Evolutionary conservation across 2,888 invertebrate species (phyloP), one percentile per base, ranked within the genome.

Genomic region (Marronus borbonicus): DNA sequence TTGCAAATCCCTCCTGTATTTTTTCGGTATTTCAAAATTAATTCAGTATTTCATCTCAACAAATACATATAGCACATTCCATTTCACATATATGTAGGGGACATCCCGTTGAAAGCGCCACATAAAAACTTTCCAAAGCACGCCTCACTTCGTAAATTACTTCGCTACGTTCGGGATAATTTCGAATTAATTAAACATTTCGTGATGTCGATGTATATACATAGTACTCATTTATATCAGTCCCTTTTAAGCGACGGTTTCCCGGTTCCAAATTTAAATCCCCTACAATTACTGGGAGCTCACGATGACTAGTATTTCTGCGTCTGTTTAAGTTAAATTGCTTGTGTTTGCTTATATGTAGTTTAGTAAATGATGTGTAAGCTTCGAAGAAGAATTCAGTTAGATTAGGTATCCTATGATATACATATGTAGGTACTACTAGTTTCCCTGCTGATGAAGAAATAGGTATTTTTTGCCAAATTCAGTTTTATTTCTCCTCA

Each of bases 161-260:
- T 44, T 58, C 58, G 58, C 58, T 58, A 58, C 58, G 17, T 72
- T 72, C 58, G 39, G 39, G 58, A 72, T 72, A 60, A 72, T 72
- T 72, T 55, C 39, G 10, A 72, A 72, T 72, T 72, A 58, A 72
- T 72, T 72, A 72, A 68, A 72, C 72, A 58, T 72, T 60, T 58
- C 72, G 72, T 72, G 58, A 72, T 72, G 36, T 28, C 39, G 20
- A 72, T 58, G 72, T 58, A 72, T 60, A 72, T 58, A 39, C 58
- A 58, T 60, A 72, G 17, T 20, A n/a, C 72, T 72, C 72, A 72
- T 72, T 58, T 72, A 39, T 58, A 72, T 72, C 58, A 17, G 72
- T 58, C 72, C 52, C 69, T 69, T 69, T 69, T 55, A 52, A 52
- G 31, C 28, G 31, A n/a, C 31, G 31, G 52, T 14, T 14, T 52